Evolutionary conservation across 2,113 vertebrate species (phyloP).

Genomic region (Protobothrops mucrosquamatus): DNA sequence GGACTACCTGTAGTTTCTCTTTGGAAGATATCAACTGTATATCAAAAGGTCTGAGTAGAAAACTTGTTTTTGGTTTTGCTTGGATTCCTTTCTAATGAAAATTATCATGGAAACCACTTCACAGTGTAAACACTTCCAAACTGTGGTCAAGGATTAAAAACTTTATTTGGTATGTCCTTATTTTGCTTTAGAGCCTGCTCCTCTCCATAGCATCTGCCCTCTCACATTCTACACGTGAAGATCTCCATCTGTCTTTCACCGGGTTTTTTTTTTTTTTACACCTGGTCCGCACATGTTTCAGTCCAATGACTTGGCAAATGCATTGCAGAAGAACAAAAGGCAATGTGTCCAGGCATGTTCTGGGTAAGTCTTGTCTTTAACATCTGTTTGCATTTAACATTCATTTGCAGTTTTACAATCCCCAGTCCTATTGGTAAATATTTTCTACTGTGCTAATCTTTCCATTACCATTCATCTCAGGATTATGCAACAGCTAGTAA

Average conservation of each 20-base stretch:
- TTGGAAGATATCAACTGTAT: not conserved
- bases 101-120: not conserved
- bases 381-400: not conserved
- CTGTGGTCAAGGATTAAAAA: not conserved
- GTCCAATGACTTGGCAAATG: not conserved
- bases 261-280: not conserved
- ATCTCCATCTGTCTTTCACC: not conserved
- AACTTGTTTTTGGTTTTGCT: not conserved
- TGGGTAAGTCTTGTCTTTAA: not conserved
- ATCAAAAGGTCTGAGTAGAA: not conserved
- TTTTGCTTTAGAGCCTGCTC: slow-evolving; percentile 1
- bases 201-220: slow-evolving; percentile 1
- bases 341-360: slow-evolving; percentile 1
- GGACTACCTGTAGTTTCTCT: not conserved
- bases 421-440: not conserved
- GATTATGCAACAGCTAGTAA: not conserved
- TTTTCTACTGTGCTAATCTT: not conserved
- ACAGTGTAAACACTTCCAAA: not conserved
- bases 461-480: not conserved
- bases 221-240: not conserved
- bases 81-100: not conserved
- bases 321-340: not conserved
- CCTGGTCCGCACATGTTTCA: slow-evolving; percentile 6
- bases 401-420: not conserved
- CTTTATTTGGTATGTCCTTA: not conserved